These are phyloP conservation scores for Phaenicophaeus curvirostris DNA, from an alignment of 2,797 vertebrate species.

Conservation along the genomic window DNA sequence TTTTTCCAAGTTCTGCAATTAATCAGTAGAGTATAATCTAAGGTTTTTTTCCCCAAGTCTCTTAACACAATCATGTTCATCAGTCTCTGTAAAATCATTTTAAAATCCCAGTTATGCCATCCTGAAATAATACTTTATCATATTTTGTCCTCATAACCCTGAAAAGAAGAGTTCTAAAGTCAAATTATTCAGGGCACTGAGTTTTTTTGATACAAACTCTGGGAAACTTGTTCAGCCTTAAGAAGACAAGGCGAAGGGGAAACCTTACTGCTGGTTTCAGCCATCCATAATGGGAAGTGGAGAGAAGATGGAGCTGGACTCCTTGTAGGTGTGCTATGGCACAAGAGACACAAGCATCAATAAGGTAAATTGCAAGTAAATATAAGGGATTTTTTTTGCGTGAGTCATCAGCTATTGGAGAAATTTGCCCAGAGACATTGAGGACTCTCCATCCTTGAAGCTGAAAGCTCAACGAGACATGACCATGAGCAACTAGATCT, in stretches of 20 bases:
- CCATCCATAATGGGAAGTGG: background rate
- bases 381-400: background rate
- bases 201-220: background rate
- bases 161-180: constrained; percentile 10
- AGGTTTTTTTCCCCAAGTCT: constrained; percentile 11
- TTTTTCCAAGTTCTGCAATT: constrained; percentile 57
- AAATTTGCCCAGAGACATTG: background rate
- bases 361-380: background rate
- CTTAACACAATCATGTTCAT: constrained; percentile 45
- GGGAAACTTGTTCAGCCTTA: background rate
- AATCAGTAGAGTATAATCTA: constrained; percentile 55
- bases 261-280: background rate
- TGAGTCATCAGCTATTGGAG: background rate
- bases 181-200: background rate
- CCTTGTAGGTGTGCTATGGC: background rate
- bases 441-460: background rate
- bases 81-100: constrained; percentile 55
- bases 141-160: constrained; percentile 24
- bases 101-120: constrained; percentile 39
- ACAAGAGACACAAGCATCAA: background rate
- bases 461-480: background rate
- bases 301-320: background rate
- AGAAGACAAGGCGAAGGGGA: background rate
- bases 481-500: background rate
- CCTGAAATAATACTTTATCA: constrained; percentile 29